These are phyloP conservation scores for Ammospiza nelsoni DNA, from an alignment of 2,113 vertebrate genomes.

Conservation along the genomic window DNA sequence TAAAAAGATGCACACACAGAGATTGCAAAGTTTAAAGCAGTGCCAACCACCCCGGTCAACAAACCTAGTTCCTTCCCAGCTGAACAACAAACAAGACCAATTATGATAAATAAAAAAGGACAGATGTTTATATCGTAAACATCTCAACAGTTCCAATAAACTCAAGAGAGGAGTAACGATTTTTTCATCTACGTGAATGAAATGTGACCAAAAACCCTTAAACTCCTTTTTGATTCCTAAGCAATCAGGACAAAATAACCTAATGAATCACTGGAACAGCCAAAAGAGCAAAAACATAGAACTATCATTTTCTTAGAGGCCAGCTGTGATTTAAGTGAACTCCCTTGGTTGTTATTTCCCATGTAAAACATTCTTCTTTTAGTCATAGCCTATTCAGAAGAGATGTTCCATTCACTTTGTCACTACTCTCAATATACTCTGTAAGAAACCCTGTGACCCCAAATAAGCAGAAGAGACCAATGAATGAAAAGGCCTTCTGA, in stretches of 20 bases:
- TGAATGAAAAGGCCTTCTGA: neutral
- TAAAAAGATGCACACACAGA: neutral
- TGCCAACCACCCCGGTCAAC: neutral
- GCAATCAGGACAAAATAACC: neutral
- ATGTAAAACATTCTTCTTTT: neutral
- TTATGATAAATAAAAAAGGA: neutral
- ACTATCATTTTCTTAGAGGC: conserved; percentile 6
- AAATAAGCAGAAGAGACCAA: neutral
- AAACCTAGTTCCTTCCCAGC: neutral
- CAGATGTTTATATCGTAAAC: neutral
- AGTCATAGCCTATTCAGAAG: neutral
- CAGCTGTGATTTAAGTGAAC: conserved; percentile 2
- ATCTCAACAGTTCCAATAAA: neutral
- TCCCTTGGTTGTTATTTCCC: neutral
- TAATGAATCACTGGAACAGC: conserved; percentile 1
- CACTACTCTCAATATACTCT: neutral
- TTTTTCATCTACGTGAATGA: neutral
- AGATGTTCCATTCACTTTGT: neutral
- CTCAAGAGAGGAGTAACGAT: neutral
- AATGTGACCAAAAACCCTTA: neutral
- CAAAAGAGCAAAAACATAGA: conserved; percentile 13
- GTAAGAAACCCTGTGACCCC: neutral
- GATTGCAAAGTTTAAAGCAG: neutral
- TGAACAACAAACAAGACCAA: neutral
- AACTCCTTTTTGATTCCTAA: neutral